Percentiles rank a stretch among this genome's conserved stretches.
These are phyloP conservation scores for Lepisosteus osseus DNA, from an alignment of 2,113 vertebrate genomes.

Conservation along the genomic window DNA sequence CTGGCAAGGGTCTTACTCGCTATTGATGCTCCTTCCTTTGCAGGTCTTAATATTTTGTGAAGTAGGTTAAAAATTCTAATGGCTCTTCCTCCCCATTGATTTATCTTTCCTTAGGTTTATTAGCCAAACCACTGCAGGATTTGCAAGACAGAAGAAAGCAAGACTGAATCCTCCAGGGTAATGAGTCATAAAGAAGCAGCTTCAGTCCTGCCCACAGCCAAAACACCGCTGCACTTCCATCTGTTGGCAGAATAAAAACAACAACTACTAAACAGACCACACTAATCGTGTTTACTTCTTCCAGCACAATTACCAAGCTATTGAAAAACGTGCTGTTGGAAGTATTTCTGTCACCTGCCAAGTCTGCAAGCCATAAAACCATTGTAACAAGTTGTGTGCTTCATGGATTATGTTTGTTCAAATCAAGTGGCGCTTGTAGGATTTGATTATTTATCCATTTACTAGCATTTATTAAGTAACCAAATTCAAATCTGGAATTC, in stretches of 20 bases:
- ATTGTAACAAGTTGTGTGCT: too few species aligned
- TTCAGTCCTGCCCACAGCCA: conserved; percentile 67
- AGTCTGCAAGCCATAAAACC: background rate
- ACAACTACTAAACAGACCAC: conserved; percentile 50
- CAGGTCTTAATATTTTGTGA: conserved; percentile 72
- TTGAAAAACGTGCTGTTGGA: background rate
- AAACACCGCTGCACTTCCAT: conserved; percentile 72
- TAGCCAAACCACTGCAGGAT: conserved; percentile 94
- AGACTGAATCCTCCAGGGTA: conserved; percentile 94
- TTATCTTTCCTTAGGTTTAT: conserved; percentile 99
- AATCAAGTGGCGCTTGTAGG: too few species aligned
- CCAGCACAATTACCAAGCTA: conserved; percentile 55
- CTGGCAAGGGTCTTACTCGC: conserved; percentile 71
- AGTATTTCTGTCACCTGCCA: background rate
- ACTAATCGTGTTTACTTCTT: conserved; percentile 82
- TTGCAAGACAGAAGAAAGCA: conserved; percentile 91
- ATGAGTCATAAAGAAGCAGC: conserved; percentile 95
- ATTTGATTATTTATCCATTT: too few species aligned
- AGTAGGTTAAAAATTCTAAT: conserved; percentile 90
- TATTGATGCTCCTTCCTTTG: conserved; percentile 77
- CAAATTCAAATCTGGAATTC: too few species aligned
- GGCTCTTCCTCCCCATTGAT: conserved; percentile 97
- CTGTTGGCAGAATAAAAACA: conserved; percentile 81
- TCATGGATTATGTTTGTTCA: background rate
- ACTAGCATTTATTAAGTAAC: too few species aligned